Evolutionary conservation across 2,113 vertebrate species (phyloP).

Genomic region (Sturnus vulgaris): DNA sequence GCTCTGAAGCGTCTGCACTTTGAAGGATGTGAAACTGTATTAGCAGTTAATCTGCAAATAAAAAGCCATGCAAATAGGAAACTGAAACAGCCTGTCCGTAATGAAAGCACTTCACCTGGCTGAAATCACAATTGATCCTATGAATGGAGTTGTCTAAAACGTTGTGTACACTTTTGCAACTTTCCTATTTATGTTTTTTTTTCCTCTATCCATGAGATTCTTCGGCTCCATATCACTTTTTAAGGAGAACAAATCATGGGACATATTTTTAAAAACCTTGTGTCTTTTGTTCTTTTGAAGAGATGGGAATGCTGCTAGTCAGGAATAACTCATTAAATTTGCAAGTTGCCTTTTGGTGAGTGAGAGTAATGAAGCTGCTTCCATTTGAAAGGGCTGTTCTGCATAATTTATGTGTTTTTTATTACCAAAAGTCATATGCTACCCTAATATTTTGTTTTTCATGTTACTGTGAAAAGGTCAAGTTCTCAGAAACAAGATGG

Average conservation of each 20-base stretch:
- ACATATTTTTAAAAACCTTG: not conserved
- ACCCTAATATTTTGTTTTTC: not conserved
- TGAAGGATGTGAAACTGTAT: not conserved
- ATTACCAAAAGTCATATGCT: not conserved
- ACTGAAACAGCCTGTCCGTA: not conserved
- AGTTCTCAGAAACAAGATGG: not conserved
- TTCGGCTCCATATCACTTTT: not conserved
- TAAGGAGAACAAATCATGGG: not conserved
- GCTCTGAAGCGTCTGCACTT: not conserved
- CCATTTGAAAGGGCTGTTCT: not conserved
- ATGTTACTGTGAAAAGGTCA: not conserved
- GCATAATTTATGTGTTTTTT: not conserved
- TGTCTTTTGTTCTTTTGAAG: not conserved
- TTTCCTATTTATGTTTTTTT: not conserved
- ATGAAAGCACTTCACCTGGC: not conserved
- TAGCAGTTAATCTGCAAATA: not conserved
- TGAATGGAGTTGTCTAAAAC: not conserved
- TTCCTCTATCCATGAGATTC: not conserved
- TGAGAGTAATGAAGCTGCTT: not conserved
- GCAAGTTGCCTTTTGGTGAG: not conserved
- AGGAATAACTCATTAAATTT: not conserved
- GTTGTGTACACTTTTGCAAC: not conserved
- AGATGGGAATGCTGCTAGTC: not conserved
- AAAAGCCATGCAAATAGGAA: not conserved
- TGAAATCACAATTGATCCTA: not conserved